phyloP scores from a whole-genome alignment of 2,113 vertebrate genomes.

The Noturus placidus region DNA sequence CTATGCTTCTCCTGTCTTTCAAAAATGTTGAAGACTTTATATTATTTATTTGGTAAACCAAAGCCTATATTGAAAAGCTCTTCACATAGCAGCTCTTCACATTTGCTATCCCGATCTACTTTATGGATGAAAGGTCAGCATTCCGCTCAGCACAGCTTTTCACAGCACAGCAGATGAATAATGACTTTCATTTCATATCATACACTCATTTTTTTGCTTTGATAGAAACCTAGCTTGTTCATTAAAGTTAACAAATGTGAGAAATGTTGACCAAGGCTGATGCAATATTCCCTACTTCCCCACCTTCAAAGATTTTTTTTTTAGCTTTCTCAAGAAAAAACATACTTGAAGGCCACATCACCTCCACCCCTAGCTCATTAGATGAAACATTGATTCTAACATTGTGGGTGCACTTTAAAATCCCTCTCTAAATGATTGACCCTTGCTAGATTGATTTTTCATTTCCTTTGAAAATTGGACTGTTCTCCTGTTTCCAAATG shows the following conservation, averaged over 20 bases:
- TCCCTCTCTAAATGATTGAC: slow-evolving; percentile 12
- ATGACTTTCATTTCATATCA: not conserved
- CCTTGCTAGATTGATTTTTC: slow-evolving; percentile 17
- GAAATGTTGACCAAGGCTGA: not conserved
- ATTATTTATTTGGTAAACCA: not conserved
- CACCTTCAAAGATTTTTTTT: not conserved
- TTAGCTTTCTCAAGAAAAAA: not conserved
- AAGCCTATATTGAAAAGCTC: not conserved
- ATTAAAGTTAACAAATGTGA: not conserved
- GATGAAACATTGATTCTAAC: slow-evolving; percentile 14
- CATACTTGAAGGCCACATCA: not conserved
- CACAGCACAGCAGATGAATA: slow-evolving; percentile 3
- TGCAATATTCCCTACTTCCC: not conserved
- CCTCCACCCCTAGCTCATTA: slow-evolving; percentile 2
- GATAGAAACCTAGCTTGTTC: not conserved
- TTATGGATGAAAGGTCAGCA: slow-evolving; percentile 17
- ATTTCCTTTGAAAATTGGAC: slow-evolving; percentile 30
- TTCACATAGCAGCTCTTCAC: not conserved
- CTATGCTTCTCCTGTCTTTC: too few relatives aligned
- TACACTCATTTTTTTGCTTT: slow-evolving; percentile 1
- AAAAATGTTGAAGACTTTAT: not conserved
- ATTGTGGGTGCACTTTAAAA: slow-evolving; percentile 16
- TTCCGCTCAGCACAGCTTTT: slow-evolving; percentile 7
- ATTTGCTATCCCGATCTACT: not conserved
- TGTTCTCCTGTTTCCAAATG: slow-evolving; percentile 10